phyloP scores from a whole-genome alignment of 1,140 invertebrate species.

The Potamilus streckersoni region DNA sequence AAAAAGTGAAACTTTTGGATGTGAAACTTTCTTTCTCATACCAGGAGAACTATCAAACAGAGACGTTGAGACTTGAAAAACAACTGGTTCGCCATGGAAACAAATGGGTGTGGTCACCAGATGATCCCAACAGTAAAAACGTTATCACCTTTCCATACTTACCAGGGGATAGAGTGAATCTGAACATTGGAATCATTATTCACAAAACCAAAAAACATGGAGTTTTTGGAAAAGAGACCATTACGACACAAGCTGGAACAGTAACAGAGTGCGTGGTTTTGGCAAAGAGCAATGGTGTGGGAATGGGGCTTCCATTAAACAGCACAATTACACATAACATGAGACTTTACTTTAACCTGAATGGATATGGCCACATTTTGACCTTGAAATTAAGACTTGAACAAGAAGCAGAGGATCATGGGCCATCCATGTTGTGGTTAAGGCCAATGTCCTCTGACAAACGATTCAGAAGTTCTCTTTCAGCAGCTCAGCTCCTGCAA shows the following conservation, averaged over 20 bases:
- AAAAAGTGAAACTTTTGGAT: conserved; percentile 44
- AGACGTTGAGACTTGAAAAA: conserved; percentile 40
- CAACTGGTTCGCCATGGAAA: conserved; percentile 43
- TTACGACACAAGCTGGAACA: conserved; percentile 40
- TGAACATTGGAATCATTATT: conserved; percentile 43
- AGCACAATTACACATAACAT: conserved; percentile 39
- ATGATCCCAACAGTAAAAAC: conserved; percentile 23
- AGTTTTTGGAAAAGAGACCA: conserved; percentile 43
- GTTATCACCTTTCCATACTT: conserved; percentile 41
- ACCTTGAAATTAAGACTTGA: conserved; percentile 40
- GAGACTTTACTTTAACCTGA: conserved; percentile 41
- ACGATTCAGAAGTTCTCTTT: conserved; percentile 34
- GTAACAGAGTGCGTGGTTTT: conserved; percentile 45
- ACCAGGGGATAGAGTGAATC: conserved; percentile 44
- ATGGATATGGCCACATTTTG: conserved; percentile 43
- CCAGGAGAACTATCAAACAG: conserved; percentile 40
- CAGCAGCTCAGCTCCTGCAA: conserved; percentile 30
- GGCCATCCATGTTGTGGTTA: conserved; percentile 40
- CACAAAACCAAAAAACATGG: conserved; percentile 45
- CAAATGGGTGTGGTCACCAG: conserved; percentile 41
- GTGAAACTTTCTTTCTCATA: conserved; percentile 47
- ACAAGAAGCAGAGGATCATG: conserved; percentile 33
- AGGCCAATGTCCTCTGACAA: conserved; percentile 41
- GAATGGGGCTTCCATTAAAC: conserved; percentile 38
- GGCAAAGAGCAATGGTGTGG: conserved; percentile 42